Percentiles rank a stretch among this genome's conserved stretches.
phyloP scores from a whole-genome alignment of 2,113 vertebrate genomes.

The Sinosuthora webbiana region DNA sequence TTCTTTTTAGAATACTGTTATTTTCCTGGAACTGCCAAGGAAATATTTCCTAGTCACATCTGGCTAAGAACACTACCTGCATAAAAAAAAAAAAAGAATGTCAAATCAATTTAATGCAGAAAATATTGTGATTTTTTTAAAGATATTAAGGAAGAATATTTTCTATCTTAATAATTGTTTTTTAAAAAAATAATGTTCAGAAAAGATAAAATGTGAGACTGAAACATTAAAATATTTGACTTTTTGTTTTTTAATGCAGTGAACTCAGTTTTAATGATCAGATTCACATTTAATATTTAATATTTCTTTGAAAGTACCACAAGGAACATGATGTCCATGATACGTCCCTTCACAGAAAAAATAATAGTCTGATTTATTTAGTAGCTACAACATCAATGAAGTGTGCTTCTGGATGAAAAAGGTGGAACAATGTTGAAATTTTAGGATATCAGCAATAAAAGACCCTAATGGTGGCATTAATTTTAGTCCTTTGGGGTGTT shows the following conservation, averaged over 20 bases:
- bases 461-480: not conserved
- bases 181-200: not conserved
- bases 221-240: fast-evolving
- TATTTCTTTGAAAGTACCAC: not conserved
- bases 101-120: not conserved
- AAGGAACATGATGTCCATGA: not conserved
- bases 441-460: not conserved
- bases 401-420: not conserved
- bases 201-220: not conserved
- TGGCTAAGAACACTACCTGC: not conserved
- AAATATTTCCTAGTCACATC: not conserved
- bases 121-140: not conserved
- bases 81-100: not conserved
- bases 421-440: not conserved
- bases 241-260: not conserved
- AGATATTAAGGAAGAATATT: not conserved
- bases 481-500: not conserved
- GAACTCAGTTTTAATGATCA: not conserved
- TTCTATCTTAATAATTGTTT: not conserved
- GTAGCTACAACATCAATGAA: not conserved
- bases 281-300: not conserved
- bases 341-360: not conserved
- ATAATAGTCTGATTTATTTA: not conserved
- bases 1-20: not conserved
- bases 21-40: not conserved